phyloP scores from a whole-genome alignment of 2,888 invertebrate species.

The Vanessa cardui region DNA sequence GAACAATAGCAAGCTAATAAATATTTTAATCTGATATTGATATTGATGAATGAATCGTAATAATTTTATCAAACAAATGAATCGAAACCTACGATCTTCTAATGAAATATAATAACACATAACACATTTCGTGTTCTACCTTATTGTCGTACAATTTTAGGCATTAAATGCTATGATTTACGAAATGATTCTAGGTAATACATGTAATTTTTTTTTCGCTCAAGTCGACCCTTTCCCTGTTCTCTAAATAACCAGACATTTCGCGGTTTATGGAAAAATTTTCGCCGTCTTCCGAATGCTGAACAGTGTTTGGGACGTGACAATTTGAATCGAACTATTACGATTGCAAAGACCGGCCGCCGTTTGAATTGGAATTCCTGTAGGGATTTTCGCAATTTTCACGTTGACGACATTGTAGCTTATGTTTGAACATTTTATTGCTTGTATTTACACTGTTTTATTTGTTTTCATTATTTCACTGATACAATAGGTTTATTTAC shows the following conservation, averaged over 20 bases:
- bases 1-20: too few species aligned
- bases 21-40: too few species aligned
- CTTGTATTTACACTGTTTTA: conserved; percentile 8
- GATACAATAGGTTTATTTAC: too few species aligned
- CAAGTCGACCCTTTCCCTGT: conserved; percentile 68
- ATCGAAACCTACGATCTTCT: too few species aligned
- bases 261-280: conserved; percentile 54
- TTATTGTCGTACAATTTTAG: conserved; percentile 16
- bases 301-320: conserved; percentile 48
- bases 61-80: too few species aligned
- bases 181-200: conserved; percentile 21
- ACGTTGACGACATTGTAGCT: conserved; percentile 23
- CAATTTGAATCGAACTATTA: conserved; percentile 42
- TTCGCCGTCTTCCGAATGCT: conserved; percentile 48
- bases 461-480: not conserved
- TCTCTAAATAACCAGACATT: conserved; percentile 67
- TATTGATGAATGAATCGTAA: too few species aligned
- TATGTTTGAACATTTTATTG: conserved; percentile 11
- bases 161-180: conserved; percentile 20
- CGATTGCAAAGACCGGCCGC: conserved; percentile 27
- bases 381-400: conserved; percentile 32
- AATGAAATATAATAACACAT: too few species aligned
- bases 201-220: conserved; percentile 28
- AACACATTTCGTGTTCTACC: too few species aligned
- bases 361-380: conserved; percentile 23